Evolutionary conservation across 2,888 invertebrate species (phyloP), one percentile per base, ranked within the genome.

Genomic region (Herminia tarsipennalis): DNA sequence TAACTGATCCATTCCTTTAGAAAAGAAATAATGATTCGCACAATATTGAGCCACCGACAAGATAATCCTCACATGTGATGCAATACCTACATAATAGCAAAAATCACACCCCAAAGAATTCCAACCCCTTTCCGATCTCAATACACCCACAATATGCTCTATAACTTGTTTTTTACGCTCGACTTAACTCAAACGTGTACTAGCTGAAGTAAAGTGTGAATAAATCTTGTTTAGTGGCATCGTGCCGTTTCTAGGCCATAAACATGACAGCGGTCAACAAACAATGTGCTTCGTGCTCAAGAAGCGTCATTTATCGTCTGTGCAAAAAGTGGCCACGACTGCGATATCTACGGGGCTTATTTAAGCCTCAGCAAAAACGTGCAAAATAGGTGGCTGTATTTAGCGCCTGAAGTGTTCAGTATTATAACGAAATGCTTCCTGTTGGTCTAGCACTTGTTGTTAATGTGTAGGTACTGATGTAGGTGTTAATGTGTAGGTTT

Each of bases 251-350:
- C 76, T 75, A 66, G 72, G 72, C 78, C 66, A 80, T 84, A 85
- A 83, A 83, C 79, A 82, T 73, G 75, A 69, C 71, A 59, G 70
- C 71, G 82, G 84, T 80, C 83, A 82, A 70, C 76, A 79, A 78
- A 83, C 83, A 83, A 81, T 76, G 77, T 78, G 73, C 69, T 71
- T 66, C 66, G 70, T 77, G 76, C 66, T 76, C 75, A 76, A 78
- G 81, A 73, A 79, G 72, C 66, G 73, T 76, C 80, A 82, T 85
- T 82, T 80, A 78, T 85, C 73, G 77, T 78, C 49, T 48, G 41
- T 36, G 66, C 82, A 83, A 86, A 86, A 85, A 85, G 69, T 63
- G 60, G 35, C 38, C 24, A 30, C 34, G 50, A 32, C 56, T 48
- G 56, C 58, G 61, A 51, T 73, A 72, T 70, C 69, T 67, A 61